phyloP scores from a whole-genome alignment of 2,888 invertebrate genomes.

The Archips crataeganus region DNA sequence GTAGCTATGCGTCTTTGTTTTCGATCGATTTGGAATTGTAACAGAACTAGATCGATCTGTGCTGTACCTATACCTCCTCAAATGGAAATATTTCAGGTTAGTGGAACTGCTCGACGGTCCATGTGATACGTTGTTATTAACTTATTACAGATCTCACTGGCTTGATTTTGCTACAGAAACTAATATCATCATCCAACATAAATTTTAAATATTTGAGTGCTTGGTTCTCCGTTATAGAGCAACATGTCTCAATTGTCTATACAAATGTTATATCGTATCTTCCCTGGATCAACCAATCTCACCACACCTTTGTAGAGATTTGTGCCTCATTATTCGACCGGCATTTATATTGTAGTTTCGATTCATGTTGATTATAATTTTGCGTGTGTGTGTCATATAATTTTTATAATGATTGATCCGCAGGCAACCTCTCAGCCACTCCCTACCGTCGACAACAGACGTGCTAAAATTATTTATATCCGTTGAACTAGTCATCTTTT shows the following conservation, averaged over 20 bases:
- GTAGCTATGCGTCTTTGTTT: constrained; percentile 38
- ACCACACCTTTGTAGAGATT: constrained; percentile 8
- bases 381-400: constrained; percentile 10
- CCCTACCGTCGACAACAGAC: constrained; percentile 49
- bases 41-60: not conserved
- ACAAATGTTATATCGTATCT: not conserved
- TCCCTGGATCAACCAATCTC: not conserved
- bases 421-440: constrained; percentile 41
- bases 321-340: not conserved
- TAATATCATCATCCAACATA: not conserved
- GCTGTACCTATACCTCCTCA: not conserved
- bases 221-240: not conserved
- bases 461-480: constrained; percentile 46
- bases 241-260: not conserved
- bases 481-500: constrained; percentile 33
- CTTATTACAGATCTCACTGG: not conserved
- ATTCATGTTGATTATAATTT: constrained; percentile 1
- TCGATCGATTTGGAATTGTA: not conserved
- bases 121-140: constrained; percentile 7
- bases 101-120: not conserved
- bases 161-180: not conserved
- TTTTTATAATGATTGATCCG: constrained; percentile 38
- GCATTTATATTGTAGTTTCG: constrained; percentile 12
- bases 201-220: not conserved
- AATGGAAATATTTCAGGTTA: not conserved